Base-by-base conservation (phyloP, 1,140 invertebrate species). In the Macrosteles quadrilineatus region DNA sequence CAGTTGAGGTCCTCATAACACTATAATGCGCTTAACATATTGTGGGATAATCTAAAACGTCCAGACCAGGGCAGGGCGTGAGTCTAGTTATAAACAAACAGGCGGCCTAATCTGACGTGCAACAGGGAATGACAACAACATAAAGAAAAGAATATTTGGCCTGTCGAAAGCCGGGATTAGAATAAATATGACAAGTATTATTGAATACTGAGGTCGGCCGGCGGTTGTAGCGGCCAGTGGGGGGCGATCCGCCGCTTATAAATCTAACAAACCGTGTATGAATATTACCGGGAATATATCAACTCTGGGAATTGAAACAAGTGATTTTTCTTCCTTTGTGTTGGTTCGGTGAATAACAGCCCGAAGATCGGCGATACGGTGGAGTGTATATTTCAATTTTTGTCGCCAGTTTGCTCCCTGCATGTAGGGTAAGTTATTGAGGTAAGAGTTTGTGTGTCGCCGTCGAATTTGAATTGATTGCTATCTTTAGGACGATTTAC, bases 161-260 rank as follows among this genome's bases (percentile, higher is more conserved):
- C 47, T 50, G 47, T 50, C 47, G 47, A 50, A 50, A 50, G 47
- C 21, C 4, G 47, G 21, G 47, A 50, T 50, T 50, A 50, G 21
- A 50, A 50, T 50, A 50, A 50, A 50, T 50, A 50, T 50, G 47
- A 50, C 47, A 50, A 50, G 47, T 50, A 21, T 50, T 50, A 50
- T 50, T 50, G 47, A 50, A 50, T 50, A 50, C 6, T 50, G 47
- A 50, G 47, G 6, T 3, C 14, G 21, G 47, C 21, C n/a, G n/a
- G 14, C 47, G 14, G 47, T 19, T 3, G 14, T 19, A 14, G 32
- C 32, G 32, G 47, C 21, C 21, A 50, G 47, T 50, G 47, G 47
- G 47, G 47, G 47, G 47, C n/a, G 14, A 19, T n/a, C 47, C 47
- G 47, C n/a, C 47, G 21, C 47, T 50, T 50, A 50, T 50, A 50